Conservation (phyloP, 2,113 vertebrate species). For the Myrmecophaga tridactyla region DNA sequence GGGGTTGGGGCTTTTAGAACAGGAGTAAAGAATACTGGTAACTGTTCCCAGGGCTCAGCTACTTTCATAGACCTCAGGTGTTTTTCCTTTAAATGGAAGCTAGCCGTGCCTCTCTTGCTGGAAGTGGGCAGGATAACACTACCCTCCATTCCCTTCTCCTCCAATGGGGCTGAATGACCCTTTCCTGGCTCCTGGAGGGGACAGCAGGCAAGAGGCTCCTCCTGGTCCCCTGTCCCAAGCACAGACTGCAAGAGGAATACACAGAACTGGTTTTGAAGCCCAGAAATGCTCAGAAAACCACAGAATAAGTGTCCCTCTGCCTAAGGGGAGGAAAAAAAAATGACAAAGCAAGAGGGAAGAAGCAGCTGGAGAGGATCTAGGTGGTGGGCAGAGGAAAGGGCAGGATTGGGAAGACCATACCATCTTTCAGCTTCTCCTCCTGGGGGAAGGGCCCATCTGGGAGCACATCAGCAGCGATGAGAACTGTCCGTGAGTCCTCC, state of each 20-base stretch:
- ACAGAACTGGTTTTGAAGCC: neutral
- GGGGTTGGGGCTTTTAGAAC: neutral
- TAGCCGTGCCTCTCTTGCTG: neutral
- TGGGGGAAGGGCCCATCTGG: conserved; percentile 94
- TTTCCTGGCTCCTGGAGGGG: neutral
- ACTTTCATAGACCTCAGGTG: neutral
- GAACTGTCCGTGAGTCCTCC: conserved; percentile 93
- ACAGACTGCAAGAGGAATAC: neutral
- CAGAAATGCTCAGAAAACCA: neutral
- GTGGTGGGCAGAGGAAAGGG: neutral
- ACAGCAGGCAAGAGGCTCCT: neutral
- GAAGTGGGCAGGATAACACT: neutral
- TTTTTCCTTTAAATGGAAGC: neutral
- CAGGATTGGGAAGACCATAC: conserved; percentile 78
- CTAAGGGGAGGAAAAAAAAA: neutral
- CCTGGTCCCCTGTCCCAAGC: neutral
- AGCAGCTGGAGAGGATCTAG: neutral
- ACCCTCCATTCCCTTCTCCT: neutral
- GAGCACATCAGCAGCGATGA: conserved; percentile 90
- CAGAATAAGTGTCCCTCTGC: neutral
- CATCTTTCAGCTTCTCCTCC: conserved; percentile 98
- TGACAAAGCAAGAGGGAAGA: neutral
- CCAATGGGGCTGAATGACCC: neutral
- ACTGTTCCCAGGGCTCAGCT: neutral
- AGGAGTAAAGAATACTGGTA: neutral